phyloP scores from a whole-genome alignment of 2,888 invertebrate species.

The Cosmia pyralina region DNA sequence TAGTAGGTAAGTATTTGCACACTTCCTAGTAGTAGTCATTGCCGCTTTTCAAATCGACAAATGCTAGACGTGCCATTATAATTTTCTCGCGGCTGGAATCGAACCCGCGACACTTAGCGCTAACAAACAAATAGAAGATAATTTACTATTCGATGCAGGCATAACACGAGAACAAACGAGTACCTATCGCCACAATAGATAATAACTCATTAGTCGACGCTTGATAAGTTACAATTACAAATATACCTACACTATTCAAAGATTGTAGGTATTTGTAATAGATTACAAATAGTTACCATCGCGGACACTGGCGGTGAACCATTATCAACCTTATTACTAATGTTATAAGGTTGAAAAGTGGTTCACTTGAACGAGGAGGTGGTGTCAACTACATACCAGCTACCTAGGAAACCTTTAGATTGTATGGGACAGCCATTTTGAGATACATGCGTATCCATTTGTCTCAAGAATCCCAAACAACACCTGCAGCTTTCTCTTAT shows the following conservation, averaged over 20 bases:
- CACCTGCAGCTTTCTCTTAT: not conserved
- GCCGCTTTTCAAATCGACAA: too few species aligned
- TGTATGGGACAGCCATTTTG: too few species aligned
- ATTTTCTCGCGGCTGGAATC: not conserved
- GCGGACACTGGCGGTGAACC: too few species aligned
- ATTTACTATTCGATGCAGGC: not conserved
- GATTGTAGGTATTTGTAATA: too few species aligned
- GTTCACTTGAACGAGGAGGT: not conserved
- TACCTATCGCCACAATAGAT: not conserved
- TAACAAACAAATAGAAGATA: not conserved
- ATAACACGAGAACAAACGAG: not conserved
- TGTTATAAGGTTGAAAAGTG: too few species aligned
- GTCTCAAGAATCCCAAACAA: too few species aligned
- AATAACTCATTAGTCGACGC: not conserved
- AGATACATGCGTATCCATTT: too few species aligned
- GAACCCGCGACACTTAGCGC: not conserved
- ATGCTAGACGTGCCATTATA: not conserved
- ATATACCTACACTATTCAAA: not conserved
- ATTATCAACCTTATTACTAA: too few species aligned
- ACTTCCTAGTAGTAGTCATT: not conserved
- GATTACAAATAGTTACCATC: too few species aligned
- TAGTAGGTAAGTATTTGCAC: not conserved
- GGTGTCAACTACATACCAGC: not conserved
- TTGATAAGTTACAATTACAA: not conserved
- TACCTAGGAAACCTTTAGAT: too few species aligned